Conservation (phyloP, 1,140 invertebrate species). For the Drosophila sulfurigaster region DNA sequence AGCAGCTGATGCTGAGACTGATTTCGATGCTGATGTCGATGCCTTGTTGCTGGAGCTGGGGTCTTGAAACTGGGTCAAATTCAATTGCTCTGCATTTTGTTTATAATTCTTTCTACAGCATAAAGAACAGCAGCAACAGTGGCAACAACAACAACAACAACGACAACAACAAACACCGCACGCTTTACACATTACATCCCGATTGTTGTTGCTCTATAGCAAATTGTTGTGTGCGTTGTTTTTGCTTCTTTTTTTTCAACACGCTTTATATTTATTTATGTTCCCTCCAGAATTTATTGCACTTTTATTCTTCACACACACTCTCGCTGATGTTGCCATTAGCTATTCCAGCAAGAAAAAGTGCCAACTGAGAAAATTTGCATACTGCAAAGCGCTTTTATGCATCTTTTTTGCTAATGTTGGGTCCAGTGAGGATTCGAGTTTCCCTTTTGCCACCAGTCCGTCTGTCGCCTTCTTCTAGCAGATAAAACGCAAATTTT, state of each 20-base stretch:
- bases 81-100: constrained; percentile 70
- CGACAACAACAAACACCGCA: constrained; percentile 33
- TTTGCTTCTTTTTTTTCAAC: constrained; percentile 20
- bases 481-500: constrained; percentile 69
- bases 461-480: constrained; percentile 37
- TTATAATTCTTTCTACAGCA: constrained; percentile 68
- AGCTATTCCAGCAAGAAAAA: constrained; percentile 38
- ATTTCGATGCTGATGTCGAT: background rate
- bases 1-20: constrained; percentile 21
- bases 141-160: constrained; percentile 11
- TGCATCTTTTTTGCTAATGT: constrained; percentile 52
- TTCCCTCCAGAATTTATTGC: constrained; percentile 72
- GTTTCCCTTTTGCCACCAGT: background rate
- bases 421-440: constrained; percentile 17
- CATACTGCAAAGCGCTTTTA: constrained; percentile 51
- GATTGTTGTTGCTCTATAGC: constrained; percentile 31
- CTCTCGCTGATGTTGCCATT: constrained; percentile 33
- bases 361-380: constrained; percentile 61
- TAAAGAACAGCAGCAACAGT: constrained; percentile 30
- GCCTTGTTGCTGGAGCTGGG: background rate
- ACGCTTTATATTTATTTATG: constrained; percentile 55
- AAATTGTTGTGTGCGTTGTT: constrained; percentile 15
- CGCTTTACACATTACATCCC: constrained; percentile 36
- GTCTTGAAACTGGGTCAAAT: constrained; percentile 69
- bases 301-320: constrained; percentile 65